Evolutionary conservation across 1,140 invertebrate species (phyloP), one percentile per base, ranked within the genome.

Genomic region (Danaus melanippus): DNA sequence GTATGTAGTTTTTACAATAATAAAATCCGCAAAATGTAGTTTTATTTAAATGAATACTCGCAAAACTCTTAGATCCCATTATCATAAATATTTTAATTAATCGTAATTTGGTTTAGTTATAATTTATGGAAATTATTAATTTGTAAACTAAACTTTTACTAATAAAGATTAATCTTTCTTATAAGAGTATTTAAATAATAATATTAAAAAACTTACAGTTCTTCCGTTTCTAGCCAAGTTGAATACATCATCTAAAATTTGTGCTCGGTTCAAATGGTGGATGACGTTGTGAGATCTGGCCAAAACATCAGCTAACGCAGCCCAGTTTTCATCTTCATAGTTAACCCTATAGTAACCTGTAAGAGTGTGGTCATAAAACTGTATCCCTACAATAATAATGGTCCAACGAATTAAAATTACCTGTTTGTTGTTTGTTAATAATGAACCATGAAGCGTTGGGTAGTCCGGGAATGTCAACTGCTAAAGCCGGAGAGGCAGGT

Each of bases 171-270:
- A 15, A 15, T 15, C 15, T 15, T 15, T 15, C 15, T 15, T 15
- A 15, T 15, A 15, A 15, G 15, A 15, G 15, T 15, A 15, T 15
- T 15, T 15, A 15, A 15, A 15, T 46, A 46, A 12, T 46, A 46
- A 17, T 46, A n/a, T n/a, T n/a, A 32, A 12, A 43, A n/a, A 45
- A 54, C 74, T 75, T 57, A 87, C 86, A 43, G 92, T 66, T 10
- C 89, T 78, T 15, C 86, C 88, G 48, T 89, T 90, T 54, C 88
- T 87, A 1, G 90, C 91, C 41, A 95, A 85, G 58, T 91, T 90
- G 55, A 93, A 91, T 9, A 91, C 86, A 71, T 96, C 95, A 64
- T 95, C 92, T 5, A 96, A 81, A 1, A 96, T 79, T 75, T 95
- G 93, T 0, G 92, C 94, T 53, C 94, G 84, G 83, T 95, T 96